These are phyloP conservation scores for Hydrolagus colliei DNA, from an alignment of 2,797 vertebrate genomes.

Conservation along the genomic window DNA sequence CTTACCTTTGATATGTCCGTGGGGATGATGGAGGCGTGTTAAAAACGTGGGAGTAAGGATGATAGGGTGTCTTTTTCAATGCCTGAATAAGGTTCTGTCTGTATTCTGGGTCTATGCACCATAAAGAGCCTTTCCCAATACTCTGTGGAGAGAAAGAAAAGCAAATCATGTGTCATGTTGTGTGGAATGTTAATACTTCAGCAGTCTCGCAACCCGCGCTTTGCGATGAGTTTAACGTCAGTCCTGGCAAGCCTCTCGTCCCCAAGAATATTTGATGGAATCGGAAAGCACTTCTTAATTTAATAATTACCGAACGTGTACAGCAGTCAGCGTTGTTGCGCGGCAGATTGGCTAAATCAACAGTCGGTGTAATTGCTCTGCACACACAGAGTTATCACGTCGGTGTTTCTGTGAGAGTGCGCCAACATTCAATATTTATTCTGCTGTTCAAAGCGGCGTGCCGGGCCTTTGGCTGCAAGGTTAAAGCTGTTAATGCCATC, in stretches of 20 bases:
- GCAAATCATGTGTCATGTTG: not conserved
- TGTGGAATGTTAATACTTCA: not conserved
- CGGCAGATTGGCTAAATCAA: conserved; percentile 35
- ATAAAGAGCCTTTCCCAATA: conserved; percentile 71
- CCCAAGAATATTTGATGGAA: not conserved
- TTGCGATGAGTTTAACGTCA: not conserved
- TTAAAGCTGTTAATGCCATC: conserved; percentile 20
- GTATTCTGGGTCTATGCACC: conserved; percentile 75
- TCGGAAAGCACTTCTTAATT: not conserved
- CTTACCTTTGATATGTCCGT: conserved; percentile 84
- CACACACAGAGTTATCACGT: conserved; percentile 36
- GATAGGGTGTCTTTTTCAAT: conserved; percentile 97
- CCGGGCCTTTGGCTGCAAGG: conserved; percentile 32
- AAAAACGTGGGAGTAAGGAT: conserved; percentile 85
- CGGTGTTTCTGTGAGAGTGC: conserved; percentile 33
- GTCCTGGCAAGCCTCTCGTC: not conserved
- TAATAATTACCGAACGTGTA: not conserved
- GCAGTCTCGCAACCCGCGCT: not conserved
- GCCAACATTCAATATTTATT: conserved; percentile 40
- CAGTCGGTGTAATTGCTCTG: conserved; percentile 36
- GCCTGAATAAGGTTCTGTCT: conserved; percentile 97
- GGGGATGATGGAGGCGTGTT: conserved; percentile 79
- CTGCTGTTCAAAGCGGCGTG: conserved; percentile 35
- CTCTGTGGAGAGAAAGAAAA: conserved; percentile 50
- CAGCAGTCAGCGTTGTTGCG: not conserved